Conservation (phyloP, 2,113 vertebrate genomes). For the Pontoporia blainvillei region DNA sequence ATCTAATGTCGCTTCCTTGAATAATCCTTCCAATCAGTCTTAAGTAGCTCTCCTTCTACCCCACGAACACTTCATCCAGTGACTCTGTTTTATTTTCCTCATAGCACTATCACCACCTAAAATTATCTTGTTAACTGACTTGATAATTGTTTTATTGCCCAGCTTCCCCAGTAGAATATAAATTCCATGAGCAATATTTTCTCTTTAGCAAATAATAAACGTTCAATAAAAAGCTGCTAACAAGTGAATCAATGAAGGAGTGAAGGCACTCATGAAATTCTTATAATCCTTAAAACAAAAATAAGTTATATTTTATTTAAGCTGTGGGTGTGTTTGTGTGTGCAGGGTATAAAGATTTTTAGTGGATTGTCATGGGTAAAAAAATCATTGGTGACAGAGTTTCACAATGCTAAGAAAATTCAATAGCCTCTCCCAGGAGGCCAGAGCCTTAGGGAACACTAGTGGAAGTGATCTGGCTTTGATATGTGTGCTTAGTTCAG, state of each 20-base stretch:
- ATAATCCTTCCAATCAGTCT: not conserved
- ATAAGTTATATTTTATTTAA: not conserved
- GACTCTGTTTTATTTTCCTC: not conserved
- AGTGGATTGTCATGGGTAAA: not conserved
- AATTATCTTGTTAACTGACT: not conserved
- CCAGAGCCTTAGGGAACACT: not conserved
- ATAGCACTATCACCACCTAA: not conserved
- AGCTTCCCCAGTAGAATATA: not conserved
- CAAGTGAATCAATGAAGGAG: not conserved
- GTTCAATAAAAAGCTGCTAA: not conserved
- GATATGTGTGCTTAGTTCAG: not conserved
- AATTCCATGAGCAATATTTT: not conserved
- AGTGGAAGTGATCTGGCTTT: not conserved
- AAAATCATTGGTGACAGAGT: not conserved
- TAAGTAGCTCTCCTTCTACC: not conserved
- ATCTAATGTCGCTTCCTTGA: not conserved
- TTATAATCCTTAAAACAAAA: not conserved
- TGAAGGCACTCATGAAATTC: not conserved
- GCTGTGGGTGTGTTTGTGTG: not conserved
- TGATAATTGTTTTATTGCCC: not conserved
- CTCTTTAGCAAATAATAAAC: not conserved
- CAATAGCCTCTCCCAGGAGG: not conserved
- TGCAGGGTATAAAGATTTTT: not conserved
- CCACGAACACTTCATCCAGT: not conserved
- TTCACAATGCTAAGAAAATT: conserved; percentile 16